Base-by-base conservation (phyloP, 2,113 vertebrate genomes). In the Procapra przewalskii region DNA sequence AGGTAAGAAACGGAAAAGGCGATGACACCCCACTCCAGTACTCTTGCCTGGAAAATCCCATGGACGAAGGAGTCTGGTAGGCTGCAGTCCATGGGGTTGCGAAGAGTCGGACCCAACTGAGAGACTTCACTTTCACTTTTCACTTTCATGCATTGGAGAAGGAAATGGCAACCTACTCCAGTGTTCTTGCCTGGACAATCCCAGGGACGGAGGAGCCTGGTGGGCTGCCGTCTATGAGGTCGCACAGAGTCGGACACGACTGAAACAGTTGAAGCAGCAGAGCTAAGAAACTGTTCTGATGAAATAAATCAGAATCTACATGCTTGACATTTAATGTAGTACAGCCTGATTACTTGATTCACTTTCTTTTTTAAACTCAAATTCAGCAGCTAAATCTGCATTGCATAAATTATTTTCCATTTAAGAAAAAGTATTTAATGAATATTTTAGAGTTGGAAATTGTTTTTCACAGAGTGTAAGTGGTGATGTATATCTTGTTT, bases 381-480 rank as follows among this genome's bases (percentile, higher is more conserved):
- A 67, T 88, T 92, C 8, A 60, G 15, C 57, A 50, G 84, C 96
- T 91, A 95, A 94, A 88, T 82, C 23, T 86, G 21, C 9, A 33
- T 57, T 84, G 43, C 16, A 48, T 82, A 50, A 80, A 89, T 85
- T 29, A n/a, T 80, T 96, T 95, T 88, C 71, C 89, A 85, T 87
- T 52, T 31, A 33, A 67, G 84, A 88, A 81, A 82, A 95, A 64
- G 36, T 93, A 79, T 50, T 43, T 62, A 84, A 91, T 94, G 64
- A 90, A 36, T 85, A 88, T 79, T 94, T 91, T 88, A 64, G 88
- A 9, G 5, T 80, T 95, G 62, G 54, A 97, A 97, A 71, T 86
- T 80, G 8, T 95, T 93, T 82, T 94, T 97, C 54, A 91, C n/a
- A 75, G 6, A 82, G 43, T 85, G 29, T 87, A 83, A 96, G 19